Conservation (phyloP, 92 coral and sea anemone species). For the Nematostella vectensis region DNA sequence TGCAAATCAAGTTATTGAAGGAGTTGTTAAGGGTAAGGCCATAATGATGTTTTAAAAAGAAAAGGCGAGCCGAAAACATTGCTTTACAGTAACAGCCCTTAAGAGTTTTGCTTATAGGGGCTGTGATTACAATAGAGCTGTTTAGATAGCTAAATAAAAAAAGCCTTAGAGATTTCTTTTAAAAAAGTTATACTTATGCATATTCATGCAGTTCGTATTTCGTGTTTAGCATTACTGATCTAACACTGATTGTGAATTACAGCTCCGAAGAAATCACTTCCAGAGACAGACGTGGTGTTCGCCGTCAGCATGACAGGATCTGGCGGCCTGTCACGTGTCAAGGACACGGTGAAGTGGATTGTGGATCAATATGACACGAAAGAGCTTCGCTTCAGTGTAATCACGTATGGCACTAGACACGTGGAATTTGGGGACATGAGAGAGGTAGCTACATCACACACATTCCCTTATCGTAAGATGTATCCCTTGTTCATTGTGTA, state of each 20-base stretch:
- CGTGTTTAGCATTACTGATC: too few relatives aligned
- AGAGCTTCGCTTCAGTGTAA: constrained; percentile 53
- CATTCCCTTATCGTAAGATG: too few relatives aligned
- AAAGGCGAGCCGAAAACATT: too few relatives aligned
- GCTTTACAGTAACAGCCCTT: too few relatives aligned
- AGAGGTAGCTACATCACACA: constrained; percentile 2
- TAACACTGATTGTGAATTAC: too few relatives aligned
- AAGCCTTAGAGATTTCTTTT: too few relatives aligned
- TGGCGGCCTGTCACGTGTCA: constrained; percentile 41
- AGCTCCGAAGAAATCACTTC: constrained; percentile 7
- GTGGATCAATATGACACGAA: constrained; percentile 72
- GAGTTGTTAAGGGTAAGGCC: constrained; percentile 14
- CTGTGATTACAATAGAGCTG: too few relatives aligned
- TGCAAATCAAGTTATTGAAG: constrained; percentile 22
- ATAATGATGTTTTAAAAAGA: too few relatives aligned
- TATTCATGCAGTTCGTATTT: not conserved
- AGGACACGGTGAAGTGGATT: constrained; percentile 52
- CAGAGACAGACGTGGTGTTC: constrained; percentile 54
- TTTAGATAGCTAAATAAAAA: too few relatives aligned
- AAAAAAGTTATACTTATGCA: not conserved
- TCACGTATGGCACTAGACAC: constrained; percentile 41
- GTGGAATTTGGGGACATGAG: constrained; percentile 18
- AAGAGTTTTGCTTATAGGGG: too few relatives aligned
- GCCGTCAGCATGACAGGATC: constrained; percentile 54
- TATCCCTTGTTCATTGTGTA: too few relatives aligned